These are phyloP conservation scores for Monopterus albus DNA, from an alignment of 2,113 vertebrate genomes.

Conservation along the genomic window DNA sequence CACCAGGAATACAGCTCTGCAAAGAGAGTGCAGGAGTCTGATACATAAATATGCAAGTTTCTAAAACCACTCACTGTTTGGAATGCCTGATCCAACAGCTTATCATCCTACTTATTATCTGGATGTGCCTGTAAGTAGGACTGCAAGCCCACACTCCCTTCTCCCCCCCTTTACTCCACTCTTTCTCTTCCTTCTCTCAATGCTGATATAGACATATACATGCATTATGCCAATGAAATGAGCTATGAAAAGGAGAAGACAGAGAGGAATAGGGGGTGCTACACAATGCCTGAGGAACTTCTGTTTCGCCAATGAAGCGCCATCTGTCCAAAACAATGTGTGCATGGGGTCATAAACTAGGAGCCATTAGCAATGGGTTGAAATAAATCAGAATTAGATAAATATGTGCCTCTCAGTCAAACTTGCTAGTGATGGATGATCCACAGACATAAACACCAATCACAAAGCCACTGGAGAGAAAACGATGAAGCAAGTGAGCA, in stretches of 20 bases:
- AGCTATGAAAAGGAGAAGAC: constrained; percentile 67
- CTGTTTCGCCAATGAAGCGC: constrained; percentile 66
- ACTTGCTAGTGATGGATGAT: constrained; percentile 69
- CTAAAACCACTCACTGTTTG: constrained; percentile 54
- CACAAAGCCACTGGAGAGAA: constrained; percentile 48
- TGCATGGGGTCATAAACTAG: constrained; percentile 77
- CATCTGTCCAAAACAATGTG: constrained; percentile 81
- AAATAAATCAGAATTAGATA: constrained; percentile 83
- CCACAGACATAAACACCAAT: constrained; percentile 67
- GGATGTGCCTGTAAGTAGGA: constrained; percentile 39
- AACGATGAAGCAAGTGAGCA: constrained; percentile 30
- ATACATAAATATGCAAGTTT: constrained; percentile 62
- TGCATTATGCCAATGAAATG: constrained; percentile 89
- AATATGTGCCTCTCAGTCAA: constrained; percentile 78
- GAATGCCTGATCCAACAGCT: constrained; percentile 54
- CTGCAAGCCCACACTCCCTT: constrained; percentile 20
- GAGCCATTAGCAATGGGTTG: constrained; percentile 69
- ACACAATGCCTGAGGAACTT: constrained; percentile 66
- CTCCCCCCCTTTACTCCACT: too few relatives aligned
- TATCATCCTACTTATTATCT: constrained; percentile 64
- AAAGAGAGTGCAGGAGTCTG: constrained; percentile 32
- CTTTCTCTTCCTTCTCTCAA: not conserved
- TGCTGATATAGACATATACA: constrained; percentile 84
- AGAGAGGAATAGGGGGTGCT: constrained; percentile 16
- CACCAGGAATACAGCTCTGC: constrained; percentile 43